Conservation (phyloP, 2,888 invertebrate species). For the Tipula confusa region DNA sequence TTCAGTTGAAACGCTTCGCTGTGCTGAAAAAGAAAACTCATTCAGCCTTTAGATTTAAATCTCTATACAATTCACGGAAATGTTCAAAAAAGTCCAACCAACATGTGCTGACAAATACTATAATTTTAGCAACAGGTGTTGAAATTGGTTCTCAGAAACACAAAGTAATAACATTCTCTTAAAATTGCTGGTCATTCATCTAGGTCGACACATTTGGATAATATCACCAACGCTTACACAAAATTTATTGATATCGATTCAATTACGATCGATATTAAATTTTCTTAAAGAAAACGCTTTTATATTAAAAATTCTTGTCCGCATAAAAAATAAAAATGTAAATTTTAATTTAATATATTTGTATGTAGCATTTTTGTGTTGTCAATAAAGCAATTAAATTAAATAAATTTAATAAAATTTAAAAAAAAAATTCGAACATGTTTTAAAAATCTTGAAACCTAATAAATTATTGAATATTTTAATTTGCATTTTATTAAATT, state of each 20-base stretch:
- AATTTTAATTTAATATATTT: neutral
- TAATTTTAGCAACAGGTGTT: too few relatives aligned
- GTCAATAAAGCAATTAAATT: constrained; percentile 6
- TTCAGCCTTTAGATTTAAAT: too few relatives aligned
- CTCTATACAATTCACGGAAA: too few relatives aligned
- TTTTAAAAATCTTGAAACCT: neutral
- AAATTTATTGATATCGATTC: neutral
- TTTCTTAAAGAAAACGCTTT: neutral
- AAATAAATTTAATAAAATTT: constrained; percentile 8
- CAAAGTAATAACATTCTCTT: too few relatives aligned
- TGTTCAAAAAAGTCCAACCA: too few relatives aligned
- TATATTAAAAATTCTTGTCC: neutral
- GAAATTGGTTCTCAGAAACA: too few relatives aligned
- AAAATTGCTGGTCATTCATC: too few relatives aligned
- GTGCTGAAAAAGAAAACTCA: too few relatives aligned
- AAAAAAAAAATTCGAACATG: constrained; percentile 3
- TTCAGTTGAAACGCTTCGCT: too few relatives aligned
- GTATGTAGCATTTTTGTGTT: too few relatives aligned
- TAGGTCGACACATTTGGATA: too few relatives aligned
- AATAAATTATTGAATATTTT: constrained; percentile 12
- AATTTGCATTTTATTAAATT: constrained; percentile 3
- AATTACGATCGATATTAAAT: neutral
- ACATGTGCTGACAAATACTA: too few relatives aligned
- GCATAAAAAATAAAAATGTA: neutral
- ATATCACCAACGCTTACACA: neutral